Evolutionary conservation across 2,888 invertebrate genomes (phyloP).

Genomic region (Drosophila lutescens): DNA sequence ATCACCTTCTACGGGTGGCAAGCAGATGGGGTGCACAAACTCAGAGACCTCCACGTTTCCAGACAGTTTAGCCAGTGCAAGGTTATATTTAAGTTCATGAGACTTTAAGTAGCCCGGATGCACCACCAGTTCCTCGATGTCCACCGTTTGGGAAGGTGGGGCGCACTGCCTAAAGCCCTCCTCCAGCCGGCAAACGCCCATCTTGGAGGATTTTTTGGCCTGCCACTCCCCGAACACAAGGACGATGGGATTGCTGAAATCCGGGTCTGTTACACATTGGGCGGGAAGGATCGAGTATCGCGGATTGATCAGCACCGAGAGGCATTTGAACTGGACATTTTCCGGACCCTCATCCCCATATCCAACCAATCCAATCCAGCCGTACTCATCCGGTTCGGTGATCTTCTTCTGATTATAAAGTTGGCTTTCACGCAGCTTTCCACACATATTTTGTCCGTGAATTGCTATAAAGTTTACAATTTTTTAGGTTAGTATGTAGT

Average conservation of each 20-base stretch:
- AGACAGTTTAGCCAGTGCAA: constrained; percentile 29
- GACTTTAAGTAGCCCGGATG: constrained; percentile 18
- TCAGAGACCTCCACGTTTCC: constrained; percentile 15
- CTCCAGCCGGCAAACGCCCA: constrained; percentile 5
- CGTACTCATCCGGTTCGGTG: constrained; percentile 25
- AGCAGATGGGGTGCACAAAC: constrained; percentile 35
- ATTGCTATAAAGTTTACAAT: neutral
- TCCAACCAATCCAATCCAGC: constrained; percentile 31
- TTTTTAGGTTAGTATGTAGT: neutral
- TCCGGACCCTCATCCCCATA: neutral
- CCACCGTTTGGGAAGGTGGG: constrained; percentile 7
- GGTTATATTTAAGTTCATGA: constrained; percentile 3
- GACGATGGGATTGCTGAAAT: neutral
- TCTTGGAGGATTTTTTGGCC: neutral
- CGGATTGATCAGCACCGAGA: neutral
- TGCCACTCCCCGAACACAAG: constrained; percentile 35
- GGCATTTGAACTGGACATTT: neutral
- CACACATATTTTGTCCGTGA: constrained; percentile 11
- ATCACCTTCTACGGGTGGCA: constrained; percentile 9
- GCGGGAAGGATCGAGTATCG: neutral
- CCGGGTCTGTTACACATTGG: neutral
- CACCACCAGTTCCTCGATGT: constrained; percentile 32
- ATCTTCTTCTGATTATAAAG: constrained; percentile 16
- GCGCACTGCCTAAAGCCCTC: neutral
- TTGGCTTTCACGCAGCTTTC: constrained; percentile 22